Evolutionary conservation across 2,113 vertebrate genomes (phyloP).

Genomic region (Brachyhypopomus gauderio): DNA sequence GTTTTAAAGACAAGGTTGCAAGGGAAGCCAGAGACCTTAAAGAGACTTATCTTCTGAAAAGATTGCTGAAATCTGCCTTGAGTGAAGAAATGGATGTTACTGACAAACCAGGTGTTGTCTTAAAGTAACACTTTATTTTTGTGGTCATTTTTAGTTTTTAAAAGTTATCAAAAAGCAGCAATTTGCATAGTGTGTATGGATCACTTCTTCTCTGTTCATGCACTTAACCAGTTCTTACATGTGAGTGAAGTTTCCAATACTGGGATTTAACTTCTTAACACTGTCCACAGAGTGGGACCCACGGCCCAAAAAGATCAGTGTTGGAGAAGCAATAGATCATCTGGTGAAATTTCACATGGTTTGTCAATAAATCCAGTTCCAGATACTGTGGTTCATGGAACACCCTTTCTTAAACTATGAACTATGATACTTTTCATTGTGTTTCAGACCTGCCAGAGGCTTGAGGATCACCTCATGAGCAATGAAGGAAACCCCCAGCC

Average conservation of each 20-base stretch:
- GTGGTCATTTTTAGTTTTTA: not conserved
- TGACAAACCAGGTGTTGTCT: slow-evolving; percentile 12
- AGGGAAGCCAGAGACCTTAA: slow-evolving; percentile 2
- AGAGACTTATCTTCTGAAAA: slow-evolving; percentile 15
- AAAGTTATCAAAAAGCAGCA: not conserved
- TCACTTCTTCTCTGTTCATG: no score
- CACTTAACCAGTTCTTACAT: no score
- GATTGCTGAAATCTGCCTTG: slow-evolving; percentile 10
- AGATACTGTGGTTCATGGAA: no score
- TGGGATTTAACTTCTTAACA: slow-evolving; percentile 20
- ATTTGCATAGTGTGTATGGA: no score
- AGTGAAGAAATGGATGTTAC: slow-evolving; percentile 15
- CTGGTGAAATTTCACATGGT: slow-evolving; percentile 49
- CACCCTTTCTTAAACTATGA: no score
- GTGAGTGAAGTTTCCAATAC: not conserved
- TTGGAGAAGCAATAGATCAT: slow-evolving; percentile 40
- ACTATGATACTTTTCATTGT: no score
- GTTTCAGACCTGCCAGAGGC: no score
- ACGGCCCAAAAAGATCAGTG: slow-evolving; percentile 23
- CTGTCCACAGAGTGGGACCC: slow-evolving; percentile 36
- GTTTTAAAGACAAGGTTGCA: slow-evolving; percentile 29
- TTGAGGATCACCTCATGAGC: no score
- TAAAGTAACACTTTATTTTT: not conserved
- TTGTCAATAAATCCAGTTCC: no score
- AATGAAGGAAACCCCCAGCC: no score